Base-by-base conservation (phyloP, 2,113 vertebrate genomes). In the Prionailurus bengalensis region DNA sequence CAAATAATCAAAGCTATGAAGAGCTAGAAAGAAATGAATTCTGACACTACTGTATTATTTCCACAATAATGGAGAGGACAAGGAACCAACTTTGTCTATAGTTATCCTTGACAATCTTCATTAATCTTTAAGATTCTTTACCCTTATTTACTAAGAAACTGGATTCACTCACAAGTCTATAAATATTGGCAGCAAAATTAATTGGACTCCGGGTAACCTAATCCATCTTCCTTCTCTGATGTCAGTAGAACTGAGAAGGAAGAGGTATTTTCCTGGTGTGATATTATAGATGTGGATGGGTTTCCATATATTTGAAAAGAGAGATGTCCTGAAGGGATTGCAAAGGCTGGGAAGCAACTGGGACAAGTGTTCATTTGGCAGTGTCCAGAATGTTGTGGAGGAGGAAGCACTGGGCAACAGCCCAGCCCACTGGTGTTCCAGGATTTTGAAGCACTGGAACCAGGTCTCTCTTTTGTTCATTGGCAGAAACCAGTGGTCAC, bases 61-160 rank as follows among this genome's bases (percentile, higher is more conserved):
- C 70, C 48, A 85, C 27, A 55, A 3, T 96, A 81, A 79, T 23
- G 79, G 65, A 83, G 68, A 15, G 7, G 5, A 74, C 31, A 78
- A 91, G 58, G 36, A 86, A 31, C 27, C 5, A 16, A 90, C 91
- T 79, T 94, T 63, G n/a, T 79, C 81, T 88, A 23, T 4, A 84
- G 19, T 80, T 80, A 58, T 65, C 55, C 23, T 82, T 86, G 55
- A 31, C n/a, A 55, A 2, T 68, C 48, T 95, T 95, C 65, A 78
- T 93, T 89, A 68, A 95, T 81, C 82, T 95, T 84, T 93, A 42
- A 78, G 27, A 89, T 85, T 84, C 31, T 95, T 91, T 84, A 83
- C 25, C 25, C 31, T 68, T 80, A 7, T 90, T 89, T 81, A 68
- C 23, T n/a, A 81, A 90, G 63, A 81, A 84, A 70, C 55, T 89